Evolutionary conservation across 2,888 invertebrate species (phyloP), one percentile per base, ranked within the genome.

Genomic region (Hydrotaea diabolus): DNA sequence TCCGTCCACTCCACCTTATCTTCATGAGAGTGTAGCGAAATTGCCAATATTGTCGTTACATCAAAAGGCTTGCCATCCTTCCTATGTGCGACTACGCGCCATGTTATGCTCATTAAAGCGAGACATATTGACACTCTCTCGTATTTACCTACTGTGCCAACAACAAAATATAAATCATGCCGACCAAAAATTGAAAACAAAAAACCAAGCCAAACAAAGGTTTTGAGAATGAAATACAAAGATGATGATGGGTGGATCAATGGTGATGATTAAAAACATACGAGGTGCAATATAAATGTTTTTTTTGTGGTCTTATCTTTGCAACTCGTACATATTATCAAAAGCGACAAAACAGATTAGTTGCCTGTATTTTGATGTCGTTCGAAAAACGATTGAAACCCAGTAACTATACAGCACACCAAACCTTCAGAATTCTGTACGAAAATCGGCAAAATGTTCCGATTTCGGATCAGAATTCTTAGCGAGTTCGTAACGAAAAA

Each of bases 1-100:
- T 53, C 53, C n/a, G n/a, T n/a, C n/a, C n/a, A n/a, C n/a, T n/a
- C n/a, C n/a, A n/a, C n/a, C 73, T 79, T 79, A 79, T 79, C 79
- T 66, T 36, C 66, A 66, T 21, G 21, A 26, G 26, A 53, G 53
- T 74, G 79, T 79, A 79, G 79, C 66, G 62, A 79, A 73, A 64
- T 64, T 46, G 39, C 17, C 13, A 53, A 73, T 79, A 79, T 26
- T 43, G 39, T 55, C 19, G 66, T 11, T 74, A 26, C 66, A 55
- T 74, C 15, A 39, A 39, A 74, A 43, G 64, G 79, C 55, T 66
- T 79, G 73, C 55, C 59, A 49, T 21, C 31, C 39, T 55, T 55
- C 55, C 11, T 39, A 39, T 39, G 39, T 55, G 55, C 55, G 59
- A 59, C 26, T 55, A 53, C n/a, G 31, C 19, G 31, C 19, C 7